Conservation (phyloP, 1,140 invertebrate genomes). For the Protaetia brevitarsis region DNA sequence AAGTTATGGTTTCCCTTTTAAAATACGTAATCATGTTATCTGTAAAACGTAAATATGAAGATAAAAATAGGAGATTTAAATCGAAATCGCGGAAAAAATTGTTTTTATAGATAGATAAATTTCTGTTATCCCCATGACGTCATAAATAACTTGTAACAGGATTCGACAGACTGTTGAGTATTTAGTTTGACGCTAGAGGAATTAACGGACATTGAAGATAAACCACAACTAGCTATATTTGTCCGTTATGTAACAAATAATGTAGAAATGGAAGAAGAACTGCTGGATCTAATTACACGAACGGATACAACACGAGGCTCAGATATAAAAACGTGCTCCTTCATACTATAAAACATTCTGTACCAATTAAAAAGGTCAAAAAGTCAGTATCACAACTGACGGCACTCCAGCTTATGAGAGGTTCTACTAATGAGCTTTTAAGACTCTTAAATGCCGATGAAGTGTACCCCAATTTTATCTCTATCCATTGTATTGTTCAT, state of each 20-base stretch:
- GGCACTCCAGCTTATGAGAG: not conserved
- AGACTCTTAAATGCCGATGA: not conserved
- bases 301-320: no score
- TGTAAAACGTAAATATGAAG: no score
- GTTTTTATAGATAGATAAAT: no score
- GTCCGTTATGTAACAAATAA: not conserved
- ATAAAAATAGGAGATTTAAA: no score
- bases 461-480: conserved; percentile 4
- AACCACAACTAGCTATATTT: not conserved
- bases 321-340: no score
- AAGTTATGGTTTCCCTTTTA: no score
- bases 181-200: not conserved
- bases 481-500: not conserved
- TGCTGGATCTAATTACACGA: not conserved
- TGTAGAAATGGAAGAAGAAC: not conserved
- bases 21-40: no score
- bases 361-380: not conserved
- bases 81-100: no score
- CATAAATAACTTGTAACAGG: not conserved
- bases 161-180: not conserved
- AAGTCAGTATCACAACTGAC: not conserved
- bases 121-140: not conserved
- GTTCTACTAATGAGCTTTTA: no score
- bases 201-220: not conserved
- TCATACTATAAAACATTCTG: not conserved